A percentile compares a stretch with the other conserved stretches of the same genome.
Evolutionary conservation across 35 echinoderm and acorn worm genomes (phyloP).

Genomic region (Lytechinus variegatus): DNA sequence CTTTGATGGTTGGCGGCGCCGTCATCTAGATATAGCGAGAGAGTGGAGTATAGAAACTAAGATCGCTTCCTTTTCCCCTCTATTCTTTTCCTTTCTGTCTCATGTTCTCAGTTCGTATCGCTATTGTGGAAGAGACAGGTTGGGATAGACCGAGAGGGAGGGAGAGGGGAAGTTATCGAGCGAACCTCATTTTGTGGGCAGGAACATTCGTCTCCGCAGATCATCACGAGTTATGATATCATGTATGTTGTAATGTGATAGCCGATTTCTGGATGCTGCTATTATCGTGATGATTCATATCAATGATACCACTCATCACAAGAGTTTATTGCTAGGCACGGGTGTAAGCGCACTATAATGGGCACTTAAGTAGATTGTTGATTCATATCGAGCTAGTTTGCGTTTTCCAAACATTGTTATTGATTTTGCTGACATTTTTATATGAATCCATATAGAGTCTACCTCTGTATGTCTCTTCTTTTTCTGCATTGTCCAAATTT

Average conservation of each 20-base stretch:
- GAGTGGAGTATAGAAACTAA: background rate
- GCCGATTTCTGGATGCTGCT: background rate
- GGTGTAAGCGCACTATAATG: background rate
- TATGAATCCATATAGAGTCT: background rate
- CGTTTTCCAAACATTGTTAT: background rate
- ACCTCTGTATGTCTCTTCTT: background rate
- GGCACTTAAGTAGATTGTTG: background rate
- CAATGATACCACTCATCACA: background rate
- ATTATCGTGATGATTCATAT: constrained; percentile 14
- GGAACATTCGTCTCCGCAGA: background rate
- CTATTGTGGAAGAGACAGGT: background rate
- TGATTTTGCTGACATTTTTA: background rate
- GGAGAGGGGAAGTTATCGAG: background rate
- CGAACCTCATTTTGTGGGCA: background rate
- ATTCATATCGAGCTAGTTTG: background rate
- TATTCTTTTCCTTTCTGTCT: background rate
- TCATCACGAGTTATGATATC: background rate
- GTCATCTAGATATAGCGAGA: background rate
- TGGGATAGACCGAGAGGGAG: background rate
- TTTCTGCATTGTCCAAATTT: background rate
- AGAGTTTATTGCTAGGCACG: background rate
- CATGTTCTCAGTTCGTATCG: background rate
- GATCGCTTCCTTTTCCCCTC: background rate
- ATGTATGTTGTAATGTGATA: background rate
- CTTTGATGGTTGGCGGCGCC: background rate